Conservation (phyloP, 1,140 invertebrate species). For the Drosophila ananassae region DNA sequence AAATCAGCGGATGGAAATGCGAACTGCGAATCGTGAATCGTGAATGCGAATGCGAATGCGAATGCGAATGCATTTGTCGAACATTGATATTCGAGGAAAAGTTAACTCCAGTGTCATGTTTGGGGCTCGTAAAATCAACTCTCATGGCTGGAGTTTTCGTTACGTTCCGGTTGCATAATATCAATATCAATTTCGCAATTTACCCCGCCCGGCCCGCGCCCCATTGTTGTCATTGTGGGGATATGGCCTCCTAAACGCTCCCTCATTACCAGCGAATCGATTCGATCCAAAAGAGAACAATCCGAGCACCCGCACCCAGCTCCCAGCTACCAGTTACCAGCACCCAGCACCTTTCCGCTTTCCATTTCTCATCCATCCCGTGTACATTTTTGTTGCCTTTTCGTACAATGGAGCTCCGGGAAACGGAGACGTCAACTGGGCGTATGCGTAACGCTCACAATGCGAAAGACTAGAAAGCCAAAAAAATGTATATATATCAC, state of each 20-base stretch:
- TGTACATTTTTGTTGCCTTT: slow-evolving; percentile 1
- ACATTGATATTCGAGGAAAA: slow-evolving; percentile 4
- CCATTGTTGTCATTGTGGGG: slow-evolving; percentile 37
- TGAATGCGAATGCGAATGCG: neutral
- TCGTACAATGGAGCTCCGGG: slow-evolving; percentile 12
- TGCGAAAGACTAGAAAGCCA: slow-evolving; percentile 28
- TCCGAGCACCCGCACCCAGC: neutral
- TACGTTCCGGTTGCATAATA: slow-evolving; percentile 41
- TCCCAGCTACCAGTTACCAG: no score
- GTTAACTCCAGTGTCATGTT: slow-evolving; percentile 56
- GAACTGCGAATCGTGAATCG: neutral
- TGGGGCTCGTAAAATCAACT: slow-evolving; percentile 56
- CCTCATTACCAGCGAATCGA: slow-evolving; percentile 10
- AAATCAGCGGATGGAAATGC: neutral
- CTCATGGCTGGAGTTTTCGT: slow-evolving; percentile 24
- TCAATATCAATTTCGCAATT: slow-evolving; percentile 49
- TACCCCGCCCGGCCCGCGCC: slow-evolving; percentile 1
- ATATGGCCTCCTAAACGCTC: slow-evolving; percentile 23
- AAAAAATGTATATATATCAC: slow-evolving; percentile 5
- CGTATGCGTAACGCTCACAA: slow-evolving; percentile 55
- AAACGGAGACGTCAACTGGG: slow-evolving; percentile 24
- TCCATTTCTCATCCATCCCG: neutral
- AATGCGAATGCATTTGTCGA: slow-evolving; percentile 29
- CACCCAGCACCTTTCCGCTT: neutral
- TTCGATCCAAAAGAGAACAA: slow-evolving; percentile 26